Conservation (phyloP, 1,140 invertebrate genomes). For the Cryptotermes secundus region DNA sequence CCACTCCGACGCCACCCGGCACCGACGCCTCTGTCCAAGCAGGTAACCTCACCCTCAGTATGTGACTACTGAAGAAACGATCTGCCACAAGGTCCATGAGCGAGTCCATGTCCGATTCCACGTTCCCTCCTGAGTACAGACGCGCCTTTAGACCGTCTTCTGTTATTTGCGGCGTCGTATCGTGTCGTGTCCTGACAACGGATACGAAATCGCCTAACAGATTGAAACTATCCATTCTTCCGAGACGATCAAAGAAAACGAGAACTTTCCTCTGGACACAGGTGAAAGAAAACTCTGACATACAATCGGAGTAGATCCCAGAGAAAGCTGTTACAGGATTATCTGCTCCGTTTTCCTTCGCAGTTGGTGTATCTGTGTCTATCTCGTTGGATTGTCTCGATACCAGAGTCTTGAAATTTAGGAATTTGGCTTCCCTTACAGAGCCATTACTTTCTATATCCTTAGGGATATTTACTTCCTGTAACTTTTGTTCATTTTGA, state of each 20-base stretch:
- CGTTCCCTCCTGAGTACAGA: constrained; percentile 5
- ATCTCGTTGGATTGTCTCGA: neutral
- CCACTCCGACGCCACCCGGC: neutral
- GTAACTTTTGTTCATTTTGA: neutral
- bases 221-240: constrained; percentile 37
- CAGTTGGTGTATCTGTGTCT: constrained; percentile 29
- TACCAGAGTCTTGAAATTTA: neutral
- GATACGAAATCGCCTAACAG: constrained; percentile 40
- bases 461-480: neutral
- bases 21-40: constrained; percentile 14
- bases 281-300: constrained; percentile 38
- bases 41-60: neutral
- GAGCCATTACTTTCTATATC: neutral
- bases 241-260: constrained; percentile 39
- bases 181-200: constrained; percentile 41
- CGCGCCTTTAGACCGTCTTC: constrained; percentile 39
- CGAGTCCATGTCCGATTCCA: constrained; percentile 14
- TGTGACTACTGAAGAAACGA: constrained; percentile 22
- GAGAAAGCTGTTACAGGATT: constrained; percentile 35
- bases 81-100: constrained; percentile 3
- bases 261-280: constrained; percentile 42
- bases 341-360: constrained; percentile 20
- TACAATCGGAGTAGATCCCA: constrained; percentile 41
- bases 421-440: neutral
- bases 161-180: constrained; percentile 37